phyloP scores from a whole-genome alignment of 2,888 invertebrate genomes.

The Oxytorus armatus region DNA sequence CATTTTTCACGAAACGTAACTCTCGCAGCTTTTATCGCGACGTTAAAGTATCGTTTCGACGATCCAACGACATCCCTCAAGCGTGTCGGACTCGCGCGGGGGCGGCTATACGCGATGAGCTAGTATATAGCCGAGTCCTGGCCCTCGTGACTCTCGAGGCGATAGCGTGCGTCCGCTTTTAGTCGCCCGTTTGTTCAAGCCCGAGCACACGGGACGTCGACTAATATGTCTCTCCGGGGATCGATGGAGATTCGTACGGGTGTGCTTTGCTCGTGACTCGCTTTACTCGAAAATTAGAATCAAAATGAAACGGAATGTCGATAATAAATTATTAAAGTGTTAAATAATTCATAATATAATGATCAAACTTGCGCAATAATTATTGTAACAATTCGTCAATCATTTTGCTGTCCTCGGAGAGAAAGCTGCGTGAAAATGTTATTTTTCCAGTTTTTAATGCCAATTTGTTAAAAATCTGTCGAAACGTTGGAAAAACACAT shows the following conservation, averaged over 20 bases:
- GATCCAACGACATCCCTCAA: slow-evolving; percentile 69
- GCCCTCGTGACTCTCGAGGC: slow-evolving; percentile 54
- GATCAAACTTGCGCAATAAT: too few species aligned
- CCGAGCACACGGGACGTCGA: slow-evolving; percentile 66
- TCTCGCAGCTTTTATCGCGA: slow-evolving; percentile 66
- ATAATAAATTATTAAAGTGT: slow-evolving; percentile 5
- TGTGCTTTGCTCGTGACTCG: slow-evolving; percentile 42
- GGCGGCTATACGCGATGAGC: slow-evolving; percentile 31
- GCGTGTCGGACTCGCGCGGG: slow-evolving; percentile 33
- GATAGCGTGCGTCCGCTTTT: slow-evolving; percentile 72
- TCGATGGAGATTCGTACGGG: slow-evolving; percentile 69
- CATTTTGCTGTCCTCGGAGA: too few species aligned
- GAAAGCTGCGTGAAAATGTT: too few species aligned
- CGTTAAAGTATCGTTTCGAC: slow-evolving; percentile 71
- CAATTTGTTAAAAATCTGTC: too few species aligned
- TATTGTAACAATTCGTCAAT: too few species aligned
- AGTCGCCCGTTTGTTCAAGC: slow-evolving; percentile 70
- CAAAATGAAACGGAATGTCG: slow-evolving; percentile 31
- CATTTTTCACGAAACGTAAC: slow-evolving; percentile 16
- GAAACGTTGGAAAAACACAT: too few species aligned
- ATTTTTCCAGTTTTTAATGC: too few species aligned
- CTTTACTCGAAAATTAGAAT: slow-evolving; percentile 12
- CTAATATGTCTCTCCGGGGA: slow-evolving; percentile 71
- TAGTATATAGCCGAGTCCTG: slow-evolving; percentile 8
- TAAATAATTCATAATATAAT: too few species aligned